A percentile compares a stretch with the other conserved stretches of the same genome.
Evolutionary conservation across 2,113 vertebrate species (phyloP).

Genomic region (Malurus elegans): DNA sequence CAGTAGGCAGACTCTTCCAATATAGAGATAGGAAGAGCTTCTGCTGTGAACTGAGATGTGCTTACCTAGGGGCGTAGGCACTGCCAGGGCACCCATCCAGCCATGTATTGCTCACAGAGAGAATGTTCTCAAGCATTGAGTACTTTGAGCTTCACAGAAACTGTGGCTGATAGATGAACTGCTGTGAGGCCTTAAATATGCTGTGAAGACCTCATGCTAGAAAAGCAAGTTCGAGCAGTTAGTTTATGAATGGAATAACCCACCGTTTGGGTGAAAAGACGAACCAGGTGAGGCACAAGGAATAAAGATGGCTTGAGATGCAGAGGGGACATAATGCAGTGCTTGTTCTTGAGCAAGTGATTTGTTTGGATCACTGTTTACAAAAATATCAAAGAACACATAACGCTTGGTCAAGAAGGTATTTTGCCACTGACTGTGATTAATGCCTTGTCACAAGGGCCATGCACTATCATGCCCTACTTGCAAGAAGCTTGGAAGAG

Average conservation of each 20-base stretch:
- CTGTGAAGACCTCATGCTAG: background rate
- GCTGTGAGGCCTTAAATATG: background rate
- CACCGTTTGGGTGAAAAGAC: background rate
- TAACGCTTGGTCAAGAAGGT: background rate
- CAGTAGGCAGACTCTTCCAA: slow-evolving; percentile 32
- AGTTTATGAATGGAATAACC: background rate
- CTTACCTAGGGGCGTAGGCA: background rate
- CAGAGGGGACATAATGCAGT: background rate
- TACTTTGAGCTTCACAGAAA: background rate
- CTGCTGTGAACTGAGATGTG: background rate
- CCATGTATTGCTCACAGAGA: background rate
- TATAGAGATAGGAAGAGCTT: slow-evolving; percentile 5
- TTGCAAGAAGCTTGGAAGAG: background rate
- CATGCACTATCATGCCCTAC: background rate
- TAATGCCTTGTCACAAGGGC: background rate
- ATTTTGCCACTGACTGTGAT: background rate
- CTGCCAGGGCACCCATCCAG: background rate
- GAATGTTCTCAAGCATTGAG: background rate
- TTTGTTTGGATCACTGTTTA: background rate
- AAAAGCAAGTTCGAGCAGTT: background rate
- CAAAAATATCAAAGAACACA: background rate
- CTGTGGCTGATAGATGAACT: background rate
- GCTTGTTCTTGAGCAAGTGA: background rate
- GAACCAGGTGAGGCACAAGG: background rate
- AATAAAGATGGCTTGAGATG: background rate